Evolutionary conservation across 2,888 invertebrate genomes (phyloP).

Genomic region (Agrotis segetum): DNA sequence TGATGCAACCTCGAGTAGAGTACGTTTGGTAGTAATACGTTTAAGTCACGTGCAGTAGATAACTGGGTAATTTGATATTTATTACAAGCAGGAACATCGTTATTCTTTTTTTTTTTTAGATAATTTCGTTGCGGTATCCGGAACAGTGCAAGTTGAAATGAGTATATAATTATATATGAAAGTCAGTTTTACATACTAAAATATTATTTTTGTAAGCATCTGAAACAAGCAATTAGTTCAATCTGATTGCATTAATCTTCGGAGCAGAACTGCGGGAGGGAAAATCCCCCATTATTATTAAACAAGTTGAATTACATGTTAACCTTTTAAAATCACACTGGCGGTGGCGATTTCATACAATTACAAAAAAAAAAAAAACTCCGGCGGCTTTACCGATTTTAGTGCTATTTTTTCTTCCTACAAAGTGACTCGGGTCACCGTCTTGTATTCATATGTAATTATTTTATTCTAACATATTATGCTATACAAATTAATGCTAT

Average conservation of each 20-base stretch:
- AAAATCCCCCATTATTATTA: conserved; percentile 5
- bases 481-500: too few relatives aligned
- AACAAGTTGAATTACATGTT: conserved; percentile 2
- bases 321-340: conserved; percentile 25
- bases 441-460: too few relatives aligned
- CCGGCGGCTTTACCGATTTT: not conserved
- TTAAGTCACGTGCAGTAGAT: not conserved
- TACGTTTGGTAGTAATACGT: not conserved
- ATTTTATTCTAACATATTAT: too few relatives aligned
- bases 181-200: too few relatives aligned
- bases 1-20: conserved; percentile 5
- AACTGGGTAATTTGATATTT: not conserved
- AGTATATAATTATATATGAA: too few relatives aligned
- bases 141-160: too few relatives aligned
- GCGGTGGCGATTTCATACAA: conserved; percentile 7
- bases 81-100: too few relatives aligned
- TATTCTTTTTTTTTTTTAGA: too few relatives aligned
- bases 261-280: not conserved
- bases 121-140: too few relatives aligned
- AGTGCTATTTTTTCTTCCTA: too few relatives aligned
- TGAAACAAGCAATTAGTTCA: not conserved
- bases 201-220: too few relatives aligned
- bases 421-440: too few relatives aligned
- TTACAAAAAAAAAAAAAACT: conserved; percentile 3
- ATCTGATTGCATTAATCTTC: conserved; percentile 8